Percentiles rank a stretch among this genome's conserved stretches.
Evolutionary conservation across 2,113 vertebrate species (phyloP).

Genomic region (Rhinoptilus africanus): DNA sequence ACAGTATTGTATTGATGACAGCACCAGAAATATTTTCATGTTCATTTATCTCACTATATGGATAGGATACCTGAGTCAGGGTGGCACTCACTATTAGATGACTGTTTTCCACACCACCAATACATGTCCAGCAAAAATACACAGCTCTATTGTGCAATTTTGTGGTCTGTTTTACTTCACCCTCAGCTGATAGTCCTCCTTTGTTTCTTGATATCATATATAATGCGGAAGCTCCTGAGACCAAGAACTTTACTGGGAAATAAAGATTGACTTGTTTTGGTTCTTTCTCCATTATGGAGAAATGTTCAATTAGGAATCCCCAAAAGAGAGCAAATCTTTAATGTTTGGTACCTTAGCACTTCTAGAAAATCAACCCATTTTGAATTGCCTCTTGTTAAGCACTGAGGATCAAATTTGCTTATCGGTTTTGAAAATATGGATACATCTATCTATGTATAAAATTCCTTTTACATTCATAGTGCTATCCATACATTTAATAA

Average conservation of each 20-base stretch:
- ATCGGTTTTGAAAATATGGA: not conserved
- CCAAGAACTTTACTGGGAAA: not conserved
- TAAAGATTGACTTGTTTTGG: not conserved
- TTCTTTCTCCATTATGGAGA: not conserved
- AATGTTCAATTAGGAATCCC: not conserved
- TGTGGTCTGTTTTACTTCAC: not conserved
- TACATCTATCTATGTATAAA: not conserved
- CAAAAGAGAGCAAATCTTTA: not conserved
- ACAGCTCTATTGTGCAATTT: not conserved
- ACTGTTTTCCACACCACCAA: not conserved
- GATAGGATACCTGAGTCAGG: not conserved
- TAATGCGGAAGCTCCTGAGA: not conserved
- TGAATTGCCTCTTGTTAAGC: not conserved
- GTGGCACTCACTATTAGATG: not conserved
- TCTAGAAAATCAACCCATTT: not conserved
- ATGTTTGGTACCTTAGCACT: not conserved
- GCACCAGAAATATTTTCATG: not conserved
- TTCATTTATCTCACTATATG: not conserved
- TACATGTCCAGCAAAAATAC: not conserved
- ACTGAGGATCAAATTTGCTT: not conserved
- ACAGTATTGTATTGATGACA: not conserved
- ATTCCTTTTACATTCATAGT: not conserved
- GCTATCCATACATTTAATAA: not conserved
- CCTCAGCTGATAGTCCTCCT: not conserved
- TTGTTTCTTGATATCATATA: not conserved